Conservation (phyloP, 1,140 invertebrate genomes). For the Trichomalopsis sarcophagae region DNA sequence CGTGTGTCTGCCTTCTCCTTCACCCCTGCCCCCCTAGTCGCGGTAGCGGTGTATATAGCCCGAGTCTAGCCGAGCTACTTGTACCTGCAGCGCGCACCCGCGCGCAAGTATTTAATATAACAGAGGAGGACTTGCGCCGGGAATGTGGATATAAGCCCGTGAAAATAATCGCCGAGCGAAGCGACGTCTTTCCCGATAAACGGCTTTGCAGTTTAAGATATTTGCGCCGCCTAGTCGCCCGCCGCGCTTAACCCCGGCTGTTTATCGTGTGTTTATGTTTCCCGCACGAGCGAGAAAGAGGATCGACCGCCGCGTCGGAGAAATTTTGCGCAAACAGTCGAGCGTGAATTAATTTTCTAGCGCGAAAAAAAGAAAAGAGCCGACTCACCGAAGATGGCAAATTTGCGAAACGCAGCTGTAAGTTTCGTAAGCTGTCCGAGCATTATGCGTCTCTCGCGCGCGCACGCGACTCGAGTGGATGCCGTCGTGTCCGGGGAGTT, state of each 20-base stretch:
- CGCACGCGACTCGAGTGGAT: no score
- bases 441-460: not conserved
- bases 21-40: not conserved
- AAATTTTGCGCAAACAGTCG: conserved; percentile 10
- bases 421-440: not conserved
- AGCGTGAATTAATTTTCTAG: conserved; percentile 1
- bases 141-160: conserved; percentile 50
- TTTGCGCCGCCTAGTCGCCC: conserved; percentile 35
- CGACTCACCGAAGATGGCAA: no score
- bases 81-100: conserved; percentile 15
- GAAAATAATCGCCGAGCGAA: conserved; percentile 50
- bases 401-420: not conserved
- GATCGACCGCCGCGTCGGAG: conserved; percentile 8
- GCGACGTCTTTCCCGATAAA: conserved; percentile 53
- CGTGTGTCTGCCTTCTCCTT: not conserved
- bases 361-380: not conserved
- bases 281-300: not conserved
- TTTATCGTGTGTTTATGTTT: conserved; percentile 43
- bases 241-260: conserved; percentile 6
- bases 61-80: not conserved
- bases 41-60: no score
- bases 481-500: not conserved
- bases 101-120: conserved; percentile 53
- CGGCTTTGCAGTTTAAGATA: conserved; percentile 53
- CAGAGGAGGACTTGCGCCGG: conserved; percentile 38